phyloP scores from a whole-genome alignment of 1,140 invertebrate species.

The Tachypleus tridentatus region DNA sequence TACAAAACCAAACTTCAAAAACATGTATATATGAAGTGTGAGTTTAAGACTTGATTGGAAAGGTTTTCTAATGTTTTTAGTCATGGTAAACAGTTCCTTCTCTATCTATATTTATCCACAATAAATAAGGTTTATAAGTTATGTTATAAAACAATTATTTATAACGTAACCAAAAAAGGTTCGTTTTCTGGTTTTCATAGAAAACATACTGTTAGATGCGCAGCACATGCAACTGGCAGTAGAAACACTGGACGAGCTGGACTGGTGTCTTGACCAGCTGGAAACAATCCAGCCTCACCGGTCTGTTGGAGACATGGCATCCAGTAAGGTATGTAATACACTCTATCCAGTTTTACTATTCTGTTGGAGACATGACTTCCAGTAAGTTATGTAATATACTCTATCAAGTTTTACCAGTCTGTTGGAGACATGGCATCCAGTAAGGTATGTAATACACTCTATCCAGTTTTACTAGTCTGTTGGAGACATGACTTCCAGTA shows the following conservation, averaged over 20 bases:
- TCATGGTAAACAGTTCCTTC: too few relatives aligned
- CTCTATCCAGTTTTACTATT: too few relatives aligned
- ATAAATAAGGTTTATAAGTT: too few relatives aligned
- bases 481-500: conserved; percentile 97
- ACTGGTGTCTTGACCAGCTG: conserved; percentile 98
- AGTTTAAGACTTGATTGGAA: too few relatives aligned
- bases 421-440: conserved; percentile 99
- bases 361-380: conserved; percentile 98
- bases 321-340: conserved; percentile 56
- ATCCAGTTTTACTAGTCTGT: conserved; percentile 98
- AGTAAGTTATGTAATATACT: conserved; percentile 53
- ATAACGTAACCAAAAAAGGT: too few relatives aligned
- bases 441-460: conserved; percentile 48
- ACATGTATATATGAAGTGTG: too few relatives aligned
- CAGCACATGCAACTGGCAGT: conserved; percentile 80
- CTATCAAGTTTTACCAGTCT: too few relatives aligned
- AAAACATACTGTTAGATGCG: conserved; percentile 51
- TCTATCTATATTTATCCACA: too few relatives aligned
- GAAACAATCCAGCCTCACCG: conserved; percentile 98
- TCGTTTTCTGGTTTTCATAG: too few relatives aligned
- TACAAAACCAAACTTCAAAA: too few relatives aligned
- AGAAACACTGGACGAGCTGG: conserved; percentile 95
- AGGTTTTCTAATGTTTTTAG: too few relatives aligned
- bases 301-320: conserved; percentile 98
- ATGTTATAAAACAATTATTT: too few relatives aligned